Base-by-base conservation (phyloP, 2,888 invertebrate species). In the Camponotus fellah region DNA sequence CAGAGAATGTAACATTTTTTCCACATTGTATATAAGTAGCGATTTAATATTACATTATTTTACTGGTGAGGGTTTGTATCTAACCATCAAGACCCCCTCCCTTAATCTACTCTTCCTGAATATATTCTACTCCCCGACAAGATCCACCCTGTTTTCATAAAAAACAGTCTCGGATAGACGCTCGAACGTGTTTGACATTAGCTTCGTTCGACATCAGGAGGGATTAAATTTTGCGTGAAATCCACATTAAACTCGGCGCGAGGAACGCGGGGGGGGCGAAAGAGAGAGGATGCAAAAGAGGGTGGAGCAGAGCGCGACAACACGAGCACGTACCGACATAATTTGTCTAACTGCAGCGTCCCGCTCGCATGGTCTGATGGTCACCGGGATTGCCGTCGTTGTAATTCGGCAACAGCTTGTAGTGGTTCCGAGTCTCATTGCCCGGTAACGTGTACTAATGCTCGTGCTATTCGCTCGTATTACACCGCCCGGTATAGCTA, bases 331-430 rank as follows among this genome's bases (percentile, higher is more conserved):
- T 91, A 89, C 85, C 86, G 86, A 89, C 91, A 92, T 91, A 91
- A 92, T 92, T 92, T 92, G 92, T 91, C 92, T 87, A 89, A 91
- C 88, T 91, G 85, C 86, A 83, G 12, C 43, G 12, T 43, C 85
- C 82, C 87, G 84, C 87, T 83, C 72, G 86, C 83, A 89, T 89
- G 86, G 87, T 86, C 88, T 75, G 89, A 88, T 91, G 91, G 90
- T 85, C 90, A 89, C 69, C 84, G 84, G 89, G 88, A 91, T 90
- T 90, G 89, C 86, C 88, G 82, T 88, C 80, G 91, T 85, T 91
- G 88, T 92, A 92, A 92, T 92, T 92, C 90, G 90, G 91, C 91
- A 92, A 92, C 92, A 92, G 92, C 91, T 92, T 92, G 92, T 92
- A 92, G 87, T 88, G 88, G 87, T 88, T 86, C 86, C 88, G 86